Evolutionary conservation across 1,140 invertebrate genomes (phyloP).

Genomic region (Steinernema feltiae): DNA sequence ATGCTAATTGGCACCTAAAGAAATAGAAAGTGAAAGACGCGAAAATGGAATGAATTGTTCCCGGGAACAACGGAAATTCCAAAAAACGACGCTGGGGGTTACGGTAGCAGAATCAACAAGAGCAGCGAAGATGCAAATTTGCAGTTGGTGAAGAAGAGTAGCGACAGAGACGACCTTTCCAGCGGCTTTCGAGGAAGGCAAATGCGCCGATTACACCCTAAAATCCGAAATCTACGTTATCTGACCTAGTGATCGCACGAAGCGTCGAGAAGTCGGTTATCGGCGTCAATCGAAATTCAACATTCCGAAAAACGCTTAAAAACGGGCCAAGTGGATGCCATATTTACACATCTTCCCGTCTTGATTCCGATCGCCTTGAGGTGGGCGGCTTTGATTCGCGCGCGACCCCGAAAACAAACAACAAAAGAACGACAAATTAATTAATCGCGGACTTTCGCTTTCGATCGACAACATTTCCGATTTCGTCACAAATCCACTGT

Average conservation of each 20-base stretch:
- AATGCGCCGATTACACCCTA: not conserved
- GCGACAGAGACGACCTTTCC: not conserved
- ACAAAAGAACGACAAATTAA: not conserved
- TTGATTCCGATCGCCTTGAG: not conserved
- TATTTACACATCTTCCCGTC: too few relatives aligned
- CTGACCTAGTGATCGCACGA: slow-evolving; percentile 7
- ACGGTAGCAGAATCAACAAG: not conserved
- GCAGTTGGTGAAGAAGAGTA: not conserved
- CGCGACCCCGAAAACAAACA: not conserved
- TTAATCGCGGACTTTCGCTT: not conserved
- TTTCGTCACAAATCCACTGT: not conserved
- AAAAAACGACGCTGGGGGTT: not conserved
- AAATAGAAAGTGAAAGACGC: not conserved
- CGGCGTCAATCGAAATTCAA: not conserved
- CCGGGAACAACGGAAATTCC: not conserved
- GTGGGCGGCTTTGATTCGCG: not conserved
- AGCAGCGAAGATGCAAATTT: too few relatives aligned
- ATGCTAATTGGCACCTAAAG: not conserved
- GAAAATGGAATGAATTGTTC: not conserved
- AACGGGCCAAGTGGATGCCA: too few relatives aligned
- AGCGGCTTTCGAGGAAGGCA: not conserved
- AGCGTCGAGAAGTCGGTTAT: not conserved
- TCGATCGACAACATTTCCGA: not conserved
- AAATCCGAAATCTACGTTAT: not conserved
- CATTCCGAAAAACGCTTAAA: slow-evolving; percentile 6